Conservation (phyloP, 2,888 invertebrate genomes). For the Nowickia ferox region DNA sequence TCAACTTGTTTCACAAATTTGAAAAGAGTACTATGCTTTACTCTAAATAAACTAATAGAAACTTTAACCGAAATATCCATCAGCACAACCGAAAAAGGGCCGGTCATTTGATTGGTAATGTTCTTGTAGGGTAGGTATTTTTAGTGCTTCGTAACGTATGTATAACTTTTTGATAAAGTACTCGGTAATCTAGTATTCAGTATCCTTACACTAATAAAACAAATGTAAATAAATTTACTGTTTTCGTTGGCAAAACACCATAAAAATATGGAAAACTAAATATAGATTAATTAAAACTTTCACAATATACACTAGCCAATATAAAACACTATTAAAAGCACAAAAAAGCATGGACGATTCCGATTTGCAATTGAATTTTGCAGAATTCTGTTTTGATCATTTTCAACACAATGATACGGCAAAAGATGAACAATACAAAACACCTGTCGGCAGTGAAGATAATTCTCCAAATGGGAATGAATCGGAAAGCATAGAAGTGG, state of each 20-base stretch:
- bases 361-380: conserved; percentile 60
- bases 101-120: too few relatives aligned
- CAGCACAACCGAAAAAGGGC: too few relatives aligned
- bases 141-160: too few relatives aligned
- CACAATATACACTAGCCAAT: conserved; percentile 1
- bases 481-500: conserved; percentile 74
- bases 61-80: too few relatives aligned
- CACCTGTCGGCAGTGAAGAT: conserved; percentile 61
- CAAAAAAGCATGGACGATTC: conserved; percentile 51
- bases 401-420: conserved; percentile 59
- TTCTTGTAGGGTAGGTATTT: too few relatives aligned
- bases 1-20: too few relatives aligned
- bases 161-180: too few relatives aligned
- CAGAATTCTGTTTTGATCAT: conserved; percentile 65
- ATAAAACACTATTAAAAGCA: conserved; percentile 5
- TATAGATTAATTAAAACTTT: conserved; percentile 8
- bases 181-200: too few relatives aligned
- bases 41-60: too few relatives aligned
- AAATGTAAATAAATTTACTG: neutral
- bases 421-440: conserved; percentile 63
- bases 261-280: conserved; percentile 13
- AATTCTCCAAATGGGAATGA: conserved; percentile 63
- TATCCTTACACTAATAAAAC: neutral
- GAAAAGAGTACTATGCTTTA: too few relatives aligned
- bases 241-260: conserved; percentile 9